Base-by-base conservation (phyloP, 1,140 invertebrate species). In the Polyergus mexicanus region DNA sequence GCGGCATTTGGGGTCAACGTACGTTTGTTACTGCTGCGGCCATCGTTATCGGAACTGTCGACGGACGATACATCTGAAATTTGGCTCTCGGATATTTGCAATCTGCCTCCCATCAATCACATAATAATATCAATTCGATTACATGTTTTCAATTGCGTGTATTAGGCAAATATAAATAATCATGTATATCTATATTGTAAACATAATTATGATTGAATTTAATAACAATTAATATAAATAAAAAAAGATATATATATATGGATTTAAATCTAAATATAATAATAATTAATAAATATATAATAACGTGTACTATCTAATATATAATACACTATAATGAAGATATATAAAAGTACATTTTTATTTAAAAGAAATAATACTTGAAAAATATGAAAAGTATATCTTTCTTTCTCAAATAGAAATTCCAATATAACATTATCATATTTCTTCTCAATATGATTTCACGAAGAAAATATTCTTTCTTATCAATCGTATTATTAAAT, bases 1-100 rank as follows among this genome's bases (percentile, higher is more conserved):
- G 80, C 41, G 38, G 81, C 72, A 28, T 76, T 84, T 32, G 47
- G 4, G 78, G 78, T 81, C 78, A 83, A 83, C 68, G 68, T 83
- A 72, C 78, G 74, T 74, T 83, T 74, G 78, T 83, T 83, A 83
- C 78, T 10, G 60, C 41, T 56, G 25, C 65, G 51, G n/a, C 54
- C 54, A 7, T 83, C 78, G 62, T 83, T 74, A 83, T 62, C 32
- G 54, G 54, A 11, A 74, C 56, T 56, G 54, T 54, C 51, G 35
- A 81, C 38, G 35, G 51, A 3, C 78, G 41, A 19, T 32, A 44
- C n/a, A 66, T 81, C 38, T 71, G 38, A 72, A 58, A 72, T 72
- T 81, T 54, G 19, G 38, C 44, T 5, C n/a, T 56, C 22, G 54
- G 44, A 19, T 69, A 32, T 80, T 47, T 69, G 51, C 25, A 25